phyloP scores from a whole-genome alignment of 2,797 vertebrate genomes.

The Silurus lanzhouensis region DNA sequence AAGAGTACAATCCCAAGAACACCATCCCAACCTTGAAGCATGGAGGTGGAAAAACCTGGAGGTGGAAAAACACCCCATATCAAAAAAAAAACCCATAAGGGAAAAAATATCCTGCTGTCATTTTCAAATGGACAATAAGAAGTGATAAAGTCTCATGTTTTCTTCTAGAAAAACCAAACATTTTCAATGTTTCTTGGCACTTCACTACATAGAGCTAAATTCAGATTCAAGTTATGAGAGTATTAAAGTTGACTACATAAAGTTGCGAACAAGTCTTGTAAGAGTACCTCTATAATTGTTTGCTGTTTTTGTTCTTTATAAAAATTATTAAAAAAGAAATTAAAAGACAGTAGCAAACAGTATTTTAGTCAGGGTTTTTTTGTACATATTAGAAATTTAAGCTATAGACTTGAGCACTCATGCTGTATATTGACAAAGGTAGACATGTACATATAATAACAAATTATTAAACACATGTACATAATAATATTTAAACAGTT shows the following conservation, averaged over 20 bases:
- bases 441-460: not conserved
- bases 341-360: not conserved
- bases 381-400: no score
- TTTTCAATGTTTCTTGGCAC: not conserved
- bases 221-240: not conserved
- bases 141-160: not conserved
- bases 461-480: not conserved
- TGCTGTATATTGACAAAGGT: no score
- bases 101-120: not conserved
- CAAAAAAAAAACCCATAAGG: no score
- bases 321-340: not conserved
- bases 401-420: no score
- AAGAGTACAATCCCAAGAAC: no score
- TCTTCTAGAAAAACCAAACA: not conserved
- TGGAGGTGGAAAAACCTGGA: no score
- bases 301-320: not conserved
- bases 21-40: no score
- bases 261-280: not conserved
- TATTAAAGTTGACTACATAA: no score
- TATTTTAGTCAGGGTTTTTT: not conserved
- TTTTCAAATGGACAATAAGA: not conserved
- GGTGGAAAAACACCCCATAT: no score
- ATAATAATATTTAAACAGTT: not conserved
- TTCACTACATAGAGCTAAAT: not conserved
- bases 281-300: not conserved